Evolutionary conservation across 2,797 vertebrate species (phyloP).

Genomic region (Scomberomorus guttatus): DNA sequence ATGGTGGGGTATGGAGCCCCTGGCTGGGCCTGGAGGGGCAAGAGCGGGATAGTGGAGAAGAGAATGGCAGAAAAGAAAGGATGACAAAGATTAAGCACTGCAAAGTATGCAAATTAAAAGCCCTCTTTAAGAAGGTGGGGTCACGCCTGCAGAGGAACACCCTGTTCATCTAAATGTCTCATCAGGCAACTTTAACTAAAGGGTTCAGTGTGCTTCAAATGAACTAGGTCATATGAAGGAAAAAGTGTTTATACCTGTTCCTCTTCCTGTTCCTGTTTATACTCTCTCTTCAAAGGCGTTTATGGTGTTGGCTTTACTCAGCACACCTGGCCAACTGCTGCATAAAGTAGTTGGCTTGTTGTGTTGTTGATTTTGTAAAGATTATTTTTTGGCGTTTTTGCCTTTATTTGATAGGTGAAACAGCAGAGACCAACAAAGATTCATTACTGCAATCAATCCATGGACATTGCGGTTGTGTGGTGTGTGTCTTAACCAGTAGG

Average conservation of each 20-base stretch:
- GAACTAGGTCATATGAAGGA: not conserved
- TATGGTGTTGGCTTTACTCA: not conserved
- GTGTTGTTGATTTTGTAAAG: not conserved
- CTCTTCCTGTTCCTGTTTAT: not conserved
- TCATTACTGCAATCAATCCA: no score
- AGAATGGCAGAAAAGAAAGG: slow-evolving; percentile 46
- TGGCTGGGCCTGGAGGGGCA: slow-evolving; percentile 87
- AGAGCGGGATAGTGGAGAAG: slow-evolving; percentile 63
- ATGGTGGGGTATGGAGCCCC: slow-evolving; percentile 93
- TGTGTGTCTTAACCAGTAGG: no score
- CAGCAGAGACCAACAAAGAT: no score
- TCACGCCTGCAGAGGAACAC: slow-evolving; percentile 79
- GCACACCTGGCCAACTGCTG: no score
- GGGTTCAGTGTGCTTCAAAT: slow-evolving; percentile 12
- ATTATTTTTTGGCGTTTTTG: no score
- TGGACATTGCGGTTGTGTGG: no score
- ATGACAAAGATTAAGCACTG: slow-evolving; percentile 72
- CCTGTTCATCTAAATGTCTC: slow-evolving; percentile 69
- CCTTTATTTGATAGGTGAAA: no score
- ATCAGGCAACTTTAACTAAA: slow-evolving; percentile 7
- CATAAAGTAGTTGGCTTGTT: not conserved
- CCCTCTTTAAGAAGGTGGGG: slow-evolving; percentile 83
- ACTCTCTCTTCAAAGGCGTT: not conserved
- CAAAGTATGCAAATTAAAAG: slow-evolving; percentile 82
- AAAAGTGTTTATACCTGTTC: slow-evolving; percentile 1